These are phyloP conservation scores for Alfaro cultratus DNA, from an alignment of 2,797 vertebrate genomes.

Conservation along the genomic window DNA sequence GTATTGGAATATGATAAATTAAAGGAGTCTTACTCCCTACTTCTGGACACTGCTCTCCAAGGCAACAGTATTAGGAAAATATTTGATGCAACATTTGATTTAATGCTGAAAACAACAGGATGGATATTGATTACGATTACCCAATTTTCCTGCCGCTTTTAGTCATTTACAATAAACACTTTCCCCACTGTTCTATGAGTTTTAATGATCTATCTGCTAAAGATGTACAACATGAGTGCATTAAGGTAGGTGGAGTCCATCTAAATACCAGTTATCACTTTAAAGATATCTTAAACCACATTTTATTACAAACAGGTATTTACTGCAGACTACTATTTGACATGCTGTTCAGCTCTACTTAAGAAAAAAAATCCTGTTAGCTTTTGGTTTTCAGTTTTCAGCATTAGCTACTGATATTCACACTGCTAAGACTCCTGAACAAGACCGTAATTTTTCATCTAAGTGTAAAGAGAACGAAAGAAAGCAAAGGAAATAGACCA, in stretches of 20 bases:
- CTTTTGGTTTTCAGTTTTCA: not conserved
- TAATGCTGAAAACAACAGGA: not conserved
- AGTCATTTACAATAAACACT: not conserved
- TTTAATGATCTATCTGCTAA: too few species aligned
- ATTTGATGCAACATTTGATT: not conserved
- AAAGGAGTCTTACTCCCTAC: not conserved
- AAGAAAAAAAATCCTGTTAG: too few species aligned
- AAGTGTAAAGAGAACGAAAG: not conserved
- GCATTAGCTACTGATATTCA: not conserved
- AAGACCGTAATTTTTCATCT: not conserved
- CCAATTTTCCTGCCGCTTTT: not conserved
- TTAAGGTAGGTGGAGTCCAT: not conserved
- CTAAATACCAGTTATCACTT: not conserved
- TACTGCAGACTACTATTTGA: not conserved
- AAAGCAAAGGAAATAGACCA: not conserved
- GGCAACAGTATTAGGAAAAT: not conserved
- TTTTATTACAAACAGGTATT: too few species aligned
- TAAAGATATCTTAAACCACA: not conserved
- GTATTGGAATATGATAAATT: not conserved
- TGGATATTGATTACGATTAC: not conserved
- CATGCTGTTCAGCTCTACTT: not conserved
- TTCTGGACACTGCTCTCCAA: not conserved
- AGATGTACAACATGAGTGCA: too few species aligned
- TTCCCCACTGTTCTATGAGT: not conserved
- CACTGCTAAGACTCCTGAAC: not conserved